These are phyloP conservation scores for Etheostoma nigrum DNA, from an alignment of 2,797 vertebrate species.

Conservation along the genomic window DNA sequence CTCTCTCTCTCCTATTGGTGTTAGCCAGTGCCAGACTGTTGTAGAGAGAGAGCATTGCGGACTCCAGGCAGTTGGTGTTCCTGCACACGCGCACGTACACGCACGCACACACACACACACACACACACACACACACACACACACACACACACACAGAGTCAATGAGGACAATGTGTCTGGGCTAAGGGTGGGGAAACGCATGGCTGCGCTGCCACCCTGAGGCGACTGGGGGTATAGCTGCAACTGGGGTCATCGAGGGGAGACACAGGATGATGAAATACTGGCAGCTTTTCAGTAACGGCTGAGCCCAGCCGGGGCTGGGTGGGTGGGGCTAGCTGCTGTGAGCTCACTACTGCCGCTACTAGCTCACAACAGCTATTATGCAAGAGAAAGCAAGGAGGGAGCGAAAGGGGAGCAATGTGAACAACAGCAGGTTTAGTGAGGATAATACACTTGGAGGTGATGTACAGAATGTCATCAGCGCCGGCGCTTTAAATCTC, in stretches of 20 bases:
- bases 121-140: slow-evolving; percentile 34
- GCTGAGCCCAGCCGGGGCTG: slow-evolving; percentile 54
- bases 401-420: slow-evolving; percentile 46
- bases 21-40: slow-evolving; percentile 87
- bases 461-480: slow-evolving; percentile 67
- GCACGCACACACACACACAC: slow-evolving; percentile 39
- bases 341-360: slow-evolving; percentile 81
- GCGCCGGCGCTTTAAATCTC: slow-evolving; percentile 48
- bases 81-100: no score
- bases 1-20: slow-evolving; percentile 72
- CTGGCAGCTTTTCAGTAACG: slow-evolving; percentile 87
- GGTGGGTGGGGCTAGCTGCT: slow-evolving; percentile 71
- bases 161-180: slow-evolving; percentile 82
- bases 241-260: slow-evolving; percentile 69
- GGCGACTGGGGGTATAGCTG: slow-evolving; percentile 66
- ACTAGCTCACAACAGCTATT: slow-evolving; percentile 75
- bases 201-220: slow-evolving; percentile 81
- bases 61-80: slow-evolving; percentile 75
- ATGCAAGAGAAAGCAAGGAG: slow-evolving; percentile 78
- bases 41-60: slow-evolving; percentile 56
- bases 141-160: slow-evolving; percentile 57
- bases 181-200: slow-evolving; percentile 28
- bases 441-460: slow-evolving; percentile 68
- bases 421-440: slow-evolving; percentile 74
- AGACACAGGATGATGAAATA: slow-evolving; percentile 87